Evolutionary conservation across 37 sponge, comb jelly and placozoan species (phyloP).

Genomic region (Theonella swinhoei): DNA sequence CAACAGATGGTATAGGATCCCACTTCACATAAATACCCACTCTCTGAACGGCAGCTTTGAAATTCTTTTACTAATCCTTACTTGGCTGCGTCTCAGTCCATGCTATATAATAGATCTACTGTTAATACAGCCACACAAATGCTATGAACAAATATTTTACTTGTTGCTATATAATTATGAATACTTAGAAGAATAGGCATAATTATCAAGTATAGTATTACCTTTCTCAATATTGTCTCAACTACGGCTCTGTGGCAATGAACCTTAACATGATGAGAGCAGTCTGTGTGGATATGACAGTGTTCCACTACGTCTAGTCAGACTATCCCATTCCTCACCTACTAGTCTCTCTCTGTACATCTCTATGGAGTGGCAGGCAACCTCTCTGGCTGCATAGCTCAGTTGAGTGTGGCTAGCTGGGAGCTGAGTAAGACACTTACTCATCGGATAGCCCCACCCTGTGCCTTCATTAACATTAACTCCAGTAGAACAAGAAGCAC

Average conservation of each 20-base stretch:
- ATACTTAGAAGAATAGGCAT: too few species aligned
- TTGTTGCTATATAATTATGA: too few species aligned
- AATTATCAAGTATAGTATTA: too few species aligned
- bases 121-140: slow-evolving; percentile 2
- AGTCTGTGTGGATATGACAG: slow-evolving; percentile 3
- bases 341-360: slow-evolving; percentile 35
- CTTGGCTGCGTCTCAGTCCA: slow-evolving; percentile 51
- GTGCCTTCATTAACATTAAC: not conserved
- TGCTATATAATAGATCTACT: slow-evolving; percentile 22
- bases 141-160: not conserved
- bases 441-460: slow-evolving; percentile 67
- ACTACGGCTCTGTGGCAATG: slow-evolving; percentile 78
- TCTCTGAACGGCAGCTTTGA: slow-evolving; percentile 71
- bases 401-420: slow-evolving; percentile 26
- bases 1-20: not conserved
- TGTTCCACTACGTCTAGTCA: not conserved
- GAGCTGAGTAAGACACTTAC: slow-evolving; percentile 11
- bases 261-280: slow-evolving; percentile 46
- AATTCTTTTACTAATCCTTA: slow-evolving; percentile 39
- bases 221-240: slow-evolving; percentile 68
- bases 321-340: too few species aligned
- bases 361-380: slow-evolving; percentile 76
- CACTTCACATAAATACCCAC: slow-evolving; percentile 27
- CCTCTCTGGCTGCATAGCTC: slow-evolving; percentile 73
- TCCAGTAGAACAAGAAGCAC: not conserved